Evolutionary conservation across 1,140 invertebrate species (phyloP).

Genomic region (Zaprionus africanus): DNA sequence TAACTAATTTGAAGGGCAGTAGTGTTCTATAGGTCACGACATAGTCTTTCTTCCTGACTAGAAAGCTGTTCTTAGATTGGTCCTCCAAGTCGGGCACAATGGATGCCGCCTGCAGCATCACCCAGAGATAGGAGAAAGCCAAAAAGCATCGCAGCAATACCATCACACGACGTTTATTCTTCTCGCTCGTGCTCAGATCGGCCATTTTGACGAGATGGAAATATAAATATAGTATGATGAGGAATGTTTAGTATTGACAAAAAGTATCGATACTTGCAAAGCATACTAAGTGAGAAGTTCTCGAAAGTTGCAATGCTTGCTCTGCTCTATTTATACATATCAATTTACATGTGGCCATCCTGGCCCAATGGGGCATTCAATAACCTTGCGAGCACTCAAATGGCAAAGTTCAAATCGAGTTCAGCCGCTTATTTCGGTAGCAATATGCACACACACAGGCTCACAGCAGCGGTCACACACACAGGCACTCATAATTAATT

Average conservation of each 20-base stretch:
- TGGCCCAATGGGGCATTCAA: no score
- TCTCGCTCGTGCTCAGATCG: background rate
- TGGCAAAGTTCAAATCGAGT: conserved; percentile 13
- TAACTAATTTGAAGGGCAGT: background rate
- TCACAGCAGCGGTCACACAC: background rate
- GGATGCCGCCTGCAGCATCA: conserved; percentile 21
- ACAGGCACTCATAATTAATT: conserved; percentile 21
- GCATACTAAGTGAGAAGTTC: background rate
- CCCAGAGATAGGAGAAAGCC: conserved; percentile 23
- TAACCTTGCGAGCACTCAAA: conserved; percentile 2
- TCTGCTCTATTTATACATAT: background rate
- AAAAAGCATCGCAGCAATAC: background rate
- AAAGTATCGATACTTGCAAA: background rate
- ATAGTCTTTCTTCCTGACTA: background rate
- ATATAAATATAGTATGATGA: no score
- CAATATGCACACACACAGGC: background rate
- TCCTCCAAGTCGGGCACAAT: background rate
- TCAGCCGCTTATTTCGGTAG: background rate
- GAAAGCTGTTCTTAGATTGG: background rate
- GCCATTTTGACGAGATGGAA: background rate
- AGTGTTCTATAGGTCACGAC: conserved; percentile 3
- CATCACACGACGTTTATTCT: background rate
- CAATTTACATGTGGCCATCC: background rate
- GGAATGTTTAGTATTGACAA: no score
- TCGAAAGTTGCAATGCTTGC: background rate